Evolutionary conservation across 2,888 invertebrate genomes (phyloP).

Genomic region (Cyclophora punctaria): DNA sequence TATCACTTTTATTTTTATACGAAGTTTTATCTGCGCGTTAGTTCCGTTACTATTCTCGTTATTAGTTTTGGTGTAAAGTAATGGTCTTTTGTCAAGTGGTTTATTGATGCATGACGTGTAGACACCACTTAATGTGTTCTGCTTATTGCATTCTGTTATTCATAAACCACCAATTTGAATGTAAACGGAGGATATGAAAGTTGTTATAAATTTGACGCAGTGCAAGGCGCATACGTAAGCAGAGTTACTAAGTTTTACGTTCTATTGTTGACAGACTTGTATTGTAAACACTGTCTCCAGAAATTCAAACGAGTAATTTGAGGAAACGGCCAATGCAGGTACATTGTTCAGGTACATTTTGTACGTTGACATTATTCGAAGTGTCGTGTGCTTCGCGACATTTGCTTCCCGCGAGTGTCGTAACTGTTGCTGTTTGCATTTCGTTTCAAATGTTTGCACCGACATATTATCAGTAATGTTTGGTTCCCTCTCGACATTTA

Average conservation of each 20-base stretch:
- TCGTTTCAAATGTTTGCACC: slow-evolving; percentile 30
- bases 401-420: slow-evolving; percentile 31
- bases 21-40: not conserved
- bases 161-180: slow-evolving; percentile 14
- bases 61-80: slow-evolving; percentile 9
- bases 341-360: slow-evolving; percentile 16
- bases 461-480: slow-evolving; percentile 23
- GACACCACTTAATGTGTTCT: slow-evolving; percentile 10
- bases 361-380: slow-evolving; percentile 29
- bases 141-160: slow-evolving; percentile 10
- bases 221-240: slow-evolving; percentile 19
- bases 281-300: slow-evolving; percentile 50
- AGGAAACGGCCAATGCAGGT: slow-evolving; percentile 28
- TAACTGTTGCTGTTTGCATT: slow-evolving; percentile 35
- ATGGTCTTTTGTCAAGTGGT: slow-evolving; percentile 9
- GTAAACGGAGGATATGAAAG: slow-evolving; percentile 20
- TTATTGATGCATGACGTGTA: slow-evolving; percentile 13
- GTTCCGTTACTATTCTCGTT: slow-evolving; percentile 5
- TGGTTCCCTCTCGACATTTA: slow-evolving; percentile 12
- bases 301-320: slow-evolving; percentile 46
- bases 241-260: slow-evolving; percentile 22
- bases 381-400: slow-evolving; percentile 25
- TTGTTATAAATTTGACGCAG: slow-evolving; percentile 21
- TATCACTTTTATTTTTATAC: not conserved
- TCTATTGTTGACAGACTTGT: slow-evolving; percentile 47